phyloP scores from a whole-genome alignment of 1,140 invertebrate species.

The Drosophila bipectinata region DNA sequence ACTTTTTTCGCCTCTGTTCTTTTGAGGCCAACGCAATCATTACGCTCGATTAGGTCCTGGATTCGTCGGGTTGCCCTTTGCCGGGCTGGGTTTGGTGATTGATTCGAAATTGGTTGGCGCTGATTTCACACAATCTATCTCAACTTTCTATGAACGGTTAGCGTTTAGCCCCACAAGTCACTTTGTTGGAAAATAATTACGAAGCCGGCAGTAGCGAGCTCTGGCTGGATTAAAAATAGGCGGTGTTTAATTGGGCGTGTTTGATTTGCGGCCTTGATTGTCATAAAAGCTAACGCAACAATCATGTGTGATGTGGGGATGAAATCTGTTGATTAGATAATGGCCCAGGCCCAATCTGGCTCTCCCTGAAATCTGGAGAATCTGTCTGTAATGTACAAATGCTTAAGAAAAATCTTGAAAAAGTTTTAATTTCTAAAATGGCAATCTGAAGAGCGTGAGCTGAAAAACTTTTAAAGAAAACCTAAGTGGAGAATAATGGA shows the following conservation, averaged over 20 bases:
- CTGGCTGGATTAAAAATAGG: conserved; percentile 48
- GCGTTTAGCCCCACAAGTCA: conserved; percentile 36
- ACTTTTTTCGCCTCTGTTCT: conserved; percentile 16
- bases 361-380: neutral
- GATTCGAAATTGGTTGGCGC: conserved; percentile 80
- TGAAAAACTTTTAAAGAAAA: conserved; percentile 6
- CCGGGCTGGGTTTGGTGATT: conserved; percentile 53
- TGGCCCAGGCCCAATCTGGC: conserved; percentile 2
- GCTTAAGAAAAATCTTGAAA: neutral
- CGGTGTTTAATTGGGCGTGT: conserved; percentile 75
- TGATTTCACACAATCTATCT: conserved; percentile 79
- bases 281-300: conserved; percentile 58
- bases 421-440: conserved; percentile 7
- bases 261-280: conserved; percentile 70
- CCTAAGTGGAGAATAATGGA: conserved; percentile 21
- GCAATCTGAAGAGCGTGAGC: conserved; percentile 3
- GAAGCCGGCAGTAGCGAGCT: conserved; percentile 21
- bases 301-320: conserved; percentile 58
- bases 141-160: conserved; percentile 46
- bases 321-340: conserved; percentile 57
- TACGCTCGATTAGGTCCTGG: conserved; percentile 73
- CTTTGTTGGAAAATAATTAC: conserved; percentile 67
- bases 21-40: conserved; percentile 71
- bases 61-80: conserved; percentile 41
- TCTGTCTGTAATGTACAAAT: too few species aligned